Evolutionary conservation across 2,888 invertebrate species (phyloP).

Genomic region (Euzophera pinguis): DNA sequence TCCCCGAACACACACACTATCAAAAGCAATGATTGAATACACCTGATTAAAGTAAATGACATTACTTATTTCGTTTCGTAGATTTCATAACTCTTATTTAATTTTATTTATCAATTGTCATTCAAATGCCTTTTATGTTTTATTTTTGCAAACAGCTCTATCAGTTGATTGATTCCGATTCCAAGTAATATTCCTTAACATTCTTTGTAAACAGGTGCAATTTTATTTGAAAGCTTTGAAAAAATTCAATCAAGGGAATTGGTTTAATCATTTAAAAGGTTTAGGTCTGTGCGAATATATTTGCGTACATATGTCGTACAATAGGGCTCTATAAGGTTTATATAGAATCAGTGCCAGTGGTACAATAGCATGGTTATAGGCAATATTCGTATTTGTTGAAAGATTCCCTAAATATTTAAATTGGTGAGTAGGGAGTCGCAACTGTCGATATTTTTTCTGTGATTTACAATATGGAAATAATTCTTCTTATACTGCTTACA

Average conservation of each 20-base stretch:
- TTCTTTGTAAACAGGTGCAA: constrained; percentile 4
- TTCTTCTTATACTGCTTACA: too few relatives aligned
- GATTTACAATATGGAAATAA: too few relatives aligned
- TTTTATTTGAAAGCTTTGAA: constrained; percentile 11
- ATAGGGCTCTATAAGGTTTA: not conserved
- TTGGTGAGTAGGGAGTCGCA: too few relatives aligned
- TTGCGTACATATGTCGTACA: not conserved
- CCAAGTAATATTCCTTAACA: not conserved
- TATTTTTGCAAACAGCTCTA: not conserved
- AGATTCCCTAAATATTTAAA: not conserved
- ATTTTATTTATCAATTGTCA: too few relatives aligned
- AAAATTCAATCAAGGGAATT: constrained; percentile 20
- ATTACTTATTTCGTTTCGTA: too few relatives aligned
- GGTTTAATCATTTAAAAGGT: constrained; percentile 21
- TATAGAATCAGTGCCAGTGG: not conserved
- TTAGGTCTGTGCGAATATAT: constrained; percentile 9
- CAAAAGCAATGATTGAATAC: too few relatives aligned
- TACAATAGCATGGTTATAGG: not conserved
- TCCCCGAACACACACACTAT: too few relatives aligned
- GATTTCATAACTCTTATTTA: too few relatives aligned
- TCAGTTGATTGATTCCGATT: not conserved
- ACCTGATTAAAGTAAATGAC: too few relatives aligned
- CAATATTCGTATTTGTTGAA: not conserved
- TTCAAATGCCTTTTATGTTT: too few relatives aligned
- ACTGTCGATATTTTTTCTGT: not conserved